Evolutionary conservation across 2,797 vertebrate genomes (phyloP).

Genomic region (Lophius americanus): DNA sequence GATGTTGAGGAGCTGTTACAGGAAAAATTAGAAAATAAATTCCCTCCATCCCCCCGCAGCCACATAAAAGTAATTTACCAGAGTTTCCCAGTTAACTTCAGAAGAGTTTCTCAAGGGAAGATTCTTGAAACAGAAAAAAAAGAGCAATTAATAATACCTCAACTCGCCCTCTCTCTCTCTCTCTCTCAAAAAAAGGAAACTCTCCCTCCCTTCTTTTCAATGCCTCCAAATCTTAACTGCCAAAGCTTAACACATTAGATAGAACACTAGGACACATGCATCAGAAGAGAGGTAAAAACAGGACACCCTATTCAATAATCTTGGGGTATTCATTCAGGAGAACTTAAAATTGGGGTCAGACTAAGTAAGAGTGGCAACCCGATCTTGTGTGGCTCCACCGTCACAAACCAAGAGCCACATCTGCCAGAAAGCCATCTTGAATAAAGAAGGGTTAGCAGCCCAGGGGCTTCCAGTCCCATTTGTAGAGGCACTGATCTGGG

Average conservation of each 20-base stretch:
- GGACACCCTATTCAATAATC: neutral
- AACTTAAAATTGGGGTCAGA: constrained; percentile 24
- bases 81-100: constrained; percentile 48
- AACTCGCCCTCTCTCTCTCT: too few species aligned
- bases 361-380: constrained; percentile 3
- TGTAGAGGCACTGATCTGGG: constrained; percentile 61
- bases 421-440: constrained; percentile 48
- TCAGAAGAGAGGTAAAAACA: too few species aligned
- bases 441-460: constrained; percentile 54
- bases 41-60: constrained; percentile 42
- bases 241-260: neutral
- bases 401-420: constrained; percentile 12
- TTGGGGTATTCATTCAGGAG: neutral
- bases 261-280: too few species aligned
- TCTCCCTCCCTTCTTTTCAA: too few species aligned
- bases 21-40: constrained; percentile 16
- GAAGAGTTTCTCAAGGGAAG: constrained; percentile 43
- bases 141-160: too few species aligned
- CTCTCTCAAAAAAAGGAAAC: too few species aligned
- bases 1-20: constrained; percentile 23
- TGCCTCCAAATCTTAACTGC: too few species aligned
- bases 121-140: constrained; percentile 22
- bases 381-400: constrained; percentile 20
- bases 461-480: constrained; percentile 47
- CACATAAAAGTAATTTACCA: constrained; percentile 44